Conservation (phyloP, 1,140 invertebrate species). For the Zeugodacus cucurbitae region DNA sequence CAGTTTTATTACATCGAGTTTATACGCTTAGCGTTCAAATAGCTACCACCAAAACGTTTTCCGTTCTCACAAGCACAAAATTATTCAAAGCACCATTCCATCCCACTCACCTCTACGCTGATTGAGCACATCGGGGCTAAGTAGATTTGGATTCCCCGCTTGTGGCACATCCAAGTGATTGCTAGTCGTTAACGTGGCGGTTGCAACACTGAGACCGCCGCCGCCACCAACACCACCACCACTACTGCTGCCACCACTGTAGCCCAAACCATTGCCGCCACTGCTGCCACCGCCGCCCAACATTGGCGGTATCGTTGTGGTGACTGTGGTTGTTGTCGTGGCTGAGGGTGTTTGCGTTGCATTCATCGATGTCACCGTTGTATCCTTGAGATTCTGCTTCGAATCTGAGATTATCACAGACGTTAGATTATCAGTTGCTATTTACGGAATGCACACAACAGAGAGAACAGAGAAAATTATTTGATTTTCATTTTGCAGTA, state of each 20-base stretch:
- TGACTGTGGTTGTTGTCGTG: constrained; percentile 54
- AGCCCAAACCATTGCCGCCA: constrained; percentile 42
- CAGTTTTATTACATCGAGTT: too few species aligned
- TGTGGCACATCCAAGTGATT: constrained; percentile 83
- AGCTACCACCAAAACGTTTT: too few species aligned
- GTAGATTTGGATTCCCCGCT: constrained; percentile 81
- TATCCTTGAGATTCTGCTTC: constrained; percentile 64
- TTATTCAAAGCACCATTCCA: too few species aligned
- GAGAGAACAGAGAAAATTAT: not conserved
- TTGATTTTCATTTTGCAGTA: not conserved
- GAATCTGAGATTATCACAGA: constrained; percentile 66
- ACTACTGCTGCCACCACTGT: constrained; percentile 38
- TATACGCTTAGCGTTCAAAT: too few species aligned
- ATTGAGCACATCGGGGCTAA: constrained; percentile 81
- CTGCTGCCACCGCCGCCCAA: constrained; percentile 39
- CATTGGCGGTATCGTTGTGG: constrained; percentile 51
- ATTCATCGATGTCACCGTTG: constrained; percentile 55
- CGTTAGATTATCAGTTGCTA: constrained; percentile 63
- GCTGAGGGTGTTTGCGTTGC: constrained; percentile 56
- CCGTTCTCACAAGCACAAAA: too few species aligned
- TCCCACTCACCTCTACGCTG: constrained; percentile 74
- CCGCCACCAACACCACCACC: constrained; percentile 40
- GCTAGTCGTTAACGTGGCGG: constrained; percentile 66
- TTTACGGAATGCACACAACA: not conserved
- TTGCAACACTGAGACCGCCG: constrained; percentile 50